phyloP scores from a whole-genome alignment of 1,140 invertebrate species.

The Pseudachorutes palmiensis region DNA sequence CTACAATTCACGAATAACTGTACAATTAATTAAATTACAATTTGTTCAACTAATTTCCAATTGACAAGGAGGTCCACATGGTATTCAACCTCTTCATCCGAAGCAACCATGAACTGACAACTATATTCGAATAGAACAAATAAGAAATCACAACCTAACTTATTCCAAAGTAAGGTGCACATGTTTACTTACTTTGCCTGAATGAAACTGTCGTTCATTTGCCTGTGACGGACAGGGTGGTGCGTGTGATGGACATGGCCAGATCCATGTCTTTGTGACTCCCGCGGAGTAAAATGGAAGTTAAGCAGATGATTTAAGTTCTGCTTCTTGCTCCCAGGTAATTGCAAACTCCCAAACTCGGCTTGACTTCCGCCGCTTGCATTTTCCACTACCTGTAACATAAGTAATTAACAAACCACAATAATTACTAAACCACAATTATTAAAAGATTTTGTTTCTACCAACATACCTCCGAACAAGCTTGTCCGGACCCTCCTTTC shows the following conservation, averaged over 20 bases:
- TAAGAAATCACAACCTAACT: slow-evolving; percentile 5
- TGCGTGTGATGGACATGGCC: neutral
- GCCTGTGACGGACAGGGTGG: slow-evolving; percentile 52
- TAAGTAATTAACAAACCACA: too few species aligned
- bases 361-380: slow-evolving; percentile 41
- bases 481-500: too few species aligned
- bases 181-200: slow-evolving; percentile 78
- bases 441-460: too few species aligned
- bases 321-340: slow-evolving; percentile 77
- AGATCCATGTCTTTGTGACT: slow-evolving; percentile 41
- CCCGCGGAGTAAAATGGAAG: slow-evolving; percentile 64
- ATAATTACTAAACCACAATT: too few species aligned
- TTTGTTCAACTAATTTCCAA: slow-evolving; percentile 85
- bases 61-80: slow-evolving; percentile 83
- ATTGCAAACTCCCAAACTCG: slow-evolving; percentile 68
- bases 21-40: slow-evolving; percentile 54
- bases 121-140: slow-evolving; percentile 45
- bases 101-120: slow-evolving; percentile 88
- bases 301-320: slow-evolving; percentile 88
- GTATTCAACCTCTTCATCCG: slow-evolving; percentile 58
- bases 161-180: slow-evolving; percentile 13
- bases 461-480: too few species aligned
- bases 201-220: slow-evolving; percentile 86
- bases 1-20: neutral
- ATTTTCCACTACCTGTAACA: slow-evolving; percentile 43